A percentile compares a stretch with the other conserved stretches of the same genome.
phyloP scores from a whole-genome alignment of 2,888 invertebrate genomes.

The Carabus problematicus region DNA sequence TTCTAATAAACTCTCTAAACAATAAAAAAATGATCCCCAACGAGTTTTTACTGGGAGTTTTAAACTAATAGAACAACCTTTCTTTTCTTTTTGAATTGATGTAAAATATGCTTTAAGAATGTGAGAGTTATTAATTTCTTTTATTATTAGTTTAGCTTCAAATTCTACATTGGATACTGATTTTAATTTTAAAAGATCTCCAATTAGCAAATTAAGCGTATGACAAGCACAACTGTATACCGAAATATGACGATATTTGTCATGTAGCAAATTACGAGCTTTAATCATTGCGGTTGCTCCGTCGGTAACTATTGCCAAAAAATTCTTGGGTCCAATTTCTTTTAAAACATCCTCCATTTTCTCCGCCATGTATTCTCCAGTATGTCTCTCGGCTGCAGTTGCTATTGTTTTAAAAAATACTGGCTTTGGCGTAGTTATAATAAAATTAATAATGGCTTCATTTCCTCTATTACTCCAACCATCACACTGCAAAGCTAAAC shows the following conservation, averaged over 20 bases:
- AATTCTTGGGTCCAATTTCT: too few relatives aligned
- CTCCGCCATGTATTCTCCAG: too few relatives aligned
- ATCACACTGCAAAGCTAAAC: too few relatives aligned
- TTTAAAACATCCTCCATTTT: too few relatives aligned
- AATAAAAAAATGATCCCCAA: conserved; percentile 47
- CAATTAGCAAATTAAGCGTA: conserved; percentile 16
- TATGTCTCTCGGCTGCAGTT: too few relatives aligned
- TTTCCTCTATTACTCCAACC: too few relatives aligned
- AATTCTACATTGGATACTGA: conserved; percentile 43
- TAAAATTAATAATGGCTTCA: too few relatives aligned
- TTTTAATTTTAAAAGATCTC: conserved; percentile 45
- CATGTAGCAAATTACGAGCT: too few relatives aligned
- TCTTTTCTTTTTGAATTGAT: conserved; percentile 44
- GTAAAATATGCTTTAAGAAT: conserved; percentile 44
- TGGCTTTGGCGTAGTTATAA: too few relatives aligned
- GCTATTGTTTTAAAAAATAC: too few relatives aligned
- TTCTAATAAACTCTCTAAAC: conserved; percentile 46
- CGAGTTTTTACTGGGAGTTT: conserved; percentile 47
- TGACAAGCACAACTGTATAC: conserved; percentile 5
- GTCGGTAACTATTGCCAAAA: too few relatives aligned
- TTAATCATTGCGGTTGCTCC: too few relatives aligned
- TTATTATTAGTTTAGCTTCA: conserved; percentile 45
- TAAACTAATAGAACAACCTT: conserved; percentile 33
- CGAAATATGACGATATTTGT: conserved; percentile 1
- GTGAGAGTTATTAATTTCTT: conserved; percentile 48